Percentiles rank a stretch among this genome's conserved stretches.
phyloP scores from a whole-genome alignment of 2,797 vertebrate genomes.

The Tragopan temminckii region DNA sequence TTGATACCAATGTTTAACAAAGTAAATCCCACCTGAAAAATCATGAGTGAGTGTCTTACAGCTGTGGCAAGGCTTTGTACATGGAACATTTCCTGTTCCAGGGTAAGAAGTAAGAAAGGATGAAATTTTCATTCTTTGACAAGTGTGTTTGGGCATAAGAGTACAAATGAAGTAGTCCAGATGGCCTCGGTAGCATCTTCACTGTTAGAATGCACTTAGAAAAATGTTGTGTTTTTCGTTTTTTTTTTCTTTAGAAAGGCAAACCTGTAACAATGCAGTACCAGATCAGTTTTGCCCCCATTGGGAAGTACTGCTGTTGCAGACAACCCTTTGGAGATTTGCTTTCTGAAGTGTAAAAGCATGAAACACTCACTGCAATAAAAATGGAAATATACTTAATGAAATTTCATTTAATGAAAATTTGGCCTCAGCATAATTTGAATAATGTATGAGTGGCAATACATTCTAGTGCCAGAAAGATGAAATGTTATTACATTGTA shows the following conservation, averaged over 20 bases:
- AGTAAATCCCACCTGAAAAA: not conserved
- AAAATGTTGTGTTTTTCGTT: not conserved
- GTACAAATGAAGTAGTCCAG: not conserved
- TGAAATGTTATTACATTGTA: not conserved
- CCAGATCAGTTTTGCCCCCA: not conserved
- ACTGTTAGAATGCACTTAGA: not conserved
- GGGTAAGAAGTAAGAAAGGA: not conserved
- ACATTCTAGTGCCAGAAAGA: not conserved
- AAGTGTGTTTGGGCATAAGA: not conserved
- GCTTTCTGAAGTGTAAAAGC: not conserved
- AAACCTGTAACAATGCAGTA: not conserved
- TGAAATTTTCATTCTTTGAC: not conserved
- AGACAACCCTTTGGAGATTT: not conserved
- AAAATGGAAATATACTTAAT: conserved; percentile 9
- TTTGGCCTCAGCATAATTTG: not conserved
- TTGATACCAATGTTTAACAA: not conserved
- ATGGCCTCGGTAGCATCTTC: not conserved
- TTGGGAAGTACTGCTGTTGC: not conserved
- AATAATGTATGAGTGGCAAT: not conserved
- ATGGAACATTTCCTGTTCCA: not conserved
- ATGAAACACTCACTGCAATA: not conserved
- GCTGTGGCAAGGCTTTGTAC: not conserved
- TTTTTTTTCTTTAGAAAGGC: not conserved
- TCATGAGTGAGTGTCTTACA: not conserved
- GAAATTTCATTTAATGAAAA: not conserved